Base-by-base conservation (phyloP, 2,113 vertebrate genomes). In the Corythornis cristatus region DNA sequence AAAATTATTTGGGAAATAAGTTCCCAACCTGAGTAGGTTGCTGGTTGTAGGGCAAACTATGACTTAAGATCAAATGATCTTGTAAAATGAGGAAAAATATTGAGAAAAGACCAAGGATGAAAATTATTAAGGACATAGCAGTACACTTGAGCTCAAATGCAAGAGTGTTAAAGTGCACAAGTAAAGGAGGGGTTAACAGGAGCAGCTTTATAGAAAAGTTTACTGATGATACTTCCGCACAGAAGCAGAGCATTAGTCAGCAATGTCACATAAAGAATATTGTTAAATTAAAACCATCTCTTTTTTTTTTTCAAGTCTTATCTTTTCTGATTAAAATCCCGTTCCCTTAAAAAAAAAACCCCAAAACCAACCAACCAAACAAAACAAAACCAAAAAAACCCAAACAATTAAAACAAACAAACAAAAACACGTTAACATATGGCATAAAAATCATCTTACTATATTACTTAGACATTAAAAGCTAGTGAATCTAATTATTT, bases 31-130 rank as follows among this genome's bases (percentile, higher is more conserved):
- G 17, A 65, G 50, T 6, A 68, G 25, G 26, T 18, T 64, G 25
- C 19, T 42, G 7, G 37, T 15, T 37, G 15, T 35, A 56, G 33
- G 15, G 13, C 22, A 83, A 61, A 37, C 23, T 46, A 25, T 66
- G 37, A 58, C 37, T 37, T 37, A 37, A 37, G 19, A 33, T n/a
- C 3, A 5, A 88, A 68, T 72, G 60, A 40, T 23, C 17, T 50
- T 77, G 22, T 29, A 68, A 77, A 88, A 60, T 17, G 10, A n/a
- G 13, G 22, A 57, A 60, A 56, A 48, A 10, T 62, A 43, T 13
- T 28, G 3, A 35, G 0, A 48, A 20, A 37, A 42, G 37, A 33
- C 0, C 28, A 10, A 33, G 9, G 2, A 12, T 29, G 3, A 67
- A 72, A 91, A 64, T 37, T 72, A 10, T 46, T 68, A 64, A 9